A percentile compares a stretch with the other conserved stretches of the same genome.
These are phyloP conservation scores for Gorsachius goisagi DNA, from an alignment of 2,113 vertebrate species.

Conservation along the genomic window DNA sequence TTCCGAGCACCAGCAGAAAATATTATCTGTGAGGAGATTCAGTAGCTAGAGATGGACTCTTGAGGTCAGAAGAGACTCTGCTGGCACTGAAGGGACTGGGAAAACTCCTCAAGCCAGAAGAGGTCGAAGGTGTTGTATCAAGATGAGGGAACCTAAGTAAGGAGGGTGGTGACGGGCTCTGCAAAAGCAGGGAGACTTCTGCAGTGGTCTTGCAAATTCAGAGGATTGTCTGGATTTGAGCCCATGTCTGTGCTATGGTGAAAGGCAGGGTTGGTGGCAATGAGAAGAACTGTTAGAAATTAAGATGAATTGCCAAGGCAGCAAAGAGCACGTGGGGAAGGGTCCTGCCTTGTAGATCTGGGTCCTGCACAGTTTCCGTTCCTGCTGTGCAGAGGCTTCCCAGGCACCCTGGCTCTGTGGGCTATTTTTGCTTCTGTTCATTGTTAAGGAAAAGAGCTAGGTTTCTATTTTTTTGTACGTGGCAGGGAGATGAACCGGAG, in stretches of 20 bases:
- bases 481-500: conserved; percentile 97
- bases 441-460: not conserved
- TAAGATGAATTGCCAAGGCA: not conserved
- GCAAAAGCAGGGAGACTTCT: not conserved
- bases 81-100: not conserved
- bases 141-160: not conserved
- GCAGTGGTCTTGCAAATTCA: not conserved
- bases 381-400: not conserved
- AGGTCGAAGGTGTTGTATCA: not conserved
- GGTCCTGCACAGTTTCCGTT: not conserved
- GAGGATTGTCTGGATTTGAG: not conserved
- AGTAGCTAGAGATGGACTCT: not conserved
- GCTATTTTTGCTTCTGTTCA: not conserved
- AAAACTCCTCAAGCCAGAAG: not conserved
- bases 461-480: not conserved
- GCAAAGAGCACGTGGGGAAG: not conserved
- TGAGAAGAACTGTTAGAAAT: not conserved
- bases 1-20: not conserved
- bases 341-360: not conserved
- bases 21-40: not conserved
- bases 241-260: not conserved
- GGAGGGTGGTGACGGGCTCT: not conserved
- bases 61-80: not conserved
- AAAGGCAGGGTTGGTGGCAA: not conserved
- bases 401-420: not conserved